phyloP scores from a whole-genome alignment of 1,140 invertebrate species.

The Anadara kagoshimensis region DNA sequence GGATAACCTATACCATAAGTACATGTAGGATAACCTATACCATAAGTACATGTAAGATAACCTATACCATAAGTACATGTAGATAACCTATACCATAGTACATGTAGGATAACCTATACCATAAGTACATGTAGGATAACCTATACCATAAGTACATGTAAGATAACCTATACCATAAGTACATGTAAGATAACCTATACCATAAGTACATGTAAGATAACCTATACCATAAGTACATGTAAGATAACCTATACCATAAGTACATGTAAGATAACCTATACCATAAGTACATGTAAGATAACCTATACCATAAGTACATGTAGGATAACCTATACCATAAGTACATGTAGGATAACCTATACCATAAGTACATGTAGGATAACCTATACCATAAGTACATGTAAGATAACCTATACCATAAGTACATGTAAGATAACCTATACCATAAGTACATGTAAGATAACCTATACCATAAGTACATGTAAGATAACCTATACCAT shows the following conservation, averaged over 20 bases:
- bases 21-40: conserved; percentile 73
- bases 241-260: conserved; percentile 82
- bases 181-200: conserved; percentile 82
- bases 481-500: conserved; percentile 83
- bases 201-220: conserved; percentile 77
- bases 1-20: conserved; percentile 80
- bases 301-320: conserved; percentile 79
- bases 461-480: no score
- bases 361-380: conserved; percentile 79
- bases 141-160: conserved; percentile 78
- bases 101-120: conserved; percentile 81
- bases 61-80: conserved; percentile 78
- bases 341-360: conserved; percentile 78
- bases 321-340: conserved; percentile 80
- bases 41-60: conserved; percentile 84
- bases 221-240: no score
- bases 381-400: conserved; percentile 79
- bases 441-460: conserved; percentile 78
- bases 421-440: conserved; percentile 82
- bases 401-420: no score
- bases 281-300: no score
- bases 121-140: conserved; percentile 78
- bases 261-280: conserved; percentile 73
- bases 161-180: no score
- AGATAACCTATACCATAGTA: no score